Base-by-base conservation (phyloP, 2,797 vertebrate species). In the Heterohyrax brucei region DNA sequence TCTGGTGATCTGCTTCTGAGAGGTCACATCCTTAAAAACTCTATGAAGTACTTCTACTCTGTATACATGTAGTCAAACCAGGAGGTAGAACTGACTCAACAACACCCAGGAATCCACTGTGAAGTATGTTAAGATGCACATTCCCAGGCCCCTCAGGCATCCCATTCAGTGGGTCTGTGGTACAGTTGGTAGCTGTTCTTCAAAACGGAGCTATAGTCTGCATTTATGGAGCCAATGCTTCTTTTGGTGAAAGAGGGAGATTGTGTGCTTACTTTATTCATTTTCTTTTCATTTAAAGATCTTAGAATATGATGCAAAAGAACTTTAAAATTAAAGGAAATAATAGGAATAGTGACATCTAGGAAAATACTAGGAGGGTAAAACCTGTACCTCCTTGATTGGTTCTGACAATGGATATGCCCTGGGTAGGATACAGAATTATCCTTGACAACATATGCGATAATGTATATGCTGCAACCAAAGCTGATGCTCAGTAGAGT, bases 251-350 rank as follows among this genome's bases (percentile, higher is more conserved):
- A 81, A 85, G 16, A 12, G 14, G 53, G 18, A 72, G 26, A 78
- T 82, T 61, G n/a, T 88, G 87, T 85, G 30, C 24, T 95, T 87
- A 56, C 26, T 94, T 95, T 89, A 46, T 62, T 91, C 85, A 26
- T 78, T 50, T 86, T 68, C 13, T 96, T 96, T 88, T 64, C 50
- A 89, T 72, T 50, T 81, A 46, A 96, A 96, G 26, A 88, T 5
- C 30, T 88, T 79, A 73, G 85, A 93, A 80, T 53, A 46, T 22
- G 24, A 3, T 22, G 14, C 1, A 68, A 80, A 70, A 48, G 90
- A 80, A 26, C 9, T 89, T 83, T 7, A 78, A 93, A 95, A 44
- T 19, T 86, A 21, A 85, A 84, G 46, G 77, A 22, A 48, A 48
- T 46, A 82, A 39, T 28, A 30, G 66, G 33, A 87, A 73, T 66